Conservation (phyloP, 2,797 vertebrate species). For the Prionace glauca region DNA sequence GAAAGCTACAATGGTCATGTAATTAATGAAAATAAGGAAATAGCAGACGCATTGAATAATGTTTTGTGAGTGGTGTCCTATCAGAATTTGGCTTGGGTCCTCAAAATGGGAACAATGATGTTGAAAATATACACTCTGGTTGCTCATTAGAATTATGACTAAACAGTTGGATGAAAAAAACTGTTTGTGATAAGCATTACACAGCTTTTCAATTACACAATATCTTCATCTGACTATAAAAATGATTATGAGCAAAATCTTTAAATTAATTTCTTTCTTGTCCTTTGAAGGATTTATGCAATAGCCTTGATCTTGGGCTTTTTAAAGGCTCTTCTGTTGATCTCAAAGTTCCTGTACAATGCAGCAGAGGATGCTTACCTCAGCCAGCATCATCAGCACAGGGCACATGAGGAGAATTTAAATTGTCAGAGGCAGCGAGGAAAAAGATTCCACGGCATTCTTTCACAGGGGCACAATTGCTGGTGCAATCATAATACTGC, state of each 20-base stretch:
- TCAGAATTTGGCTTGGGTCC: neutral
- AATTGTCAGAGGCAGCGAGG: neutral
- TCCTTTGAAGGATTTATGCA: neutral
- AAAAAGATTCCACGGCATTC: neutral
- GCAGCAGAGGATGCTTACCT: neutral
- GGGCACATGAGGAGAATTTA: constrained; percentile 17
- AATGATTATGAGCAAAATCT: neutral
- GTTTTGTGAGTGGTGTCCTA: neutral
- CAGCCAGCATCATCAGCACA: neutral
- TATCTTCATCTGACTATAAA: neutral
- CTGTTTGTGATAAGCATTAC: neutral
- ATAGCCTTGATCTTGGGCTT: neutral
- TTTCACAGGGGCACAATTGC: neutral
- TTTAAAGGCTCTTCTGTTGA: neutral
- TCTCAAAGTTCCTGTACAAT: neutral
- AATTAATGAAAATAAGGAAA: too few species aligned
- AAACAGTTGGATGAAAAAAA: neutral
- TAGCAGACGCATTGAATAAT: too few species aligned
- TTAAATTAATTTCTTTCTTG: neutral
- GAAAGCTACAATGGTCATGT: too few species aligned
- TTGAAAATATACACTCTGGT: neutral
- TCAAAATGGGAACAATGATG: neutral
- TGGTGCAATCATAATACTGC: neutral
- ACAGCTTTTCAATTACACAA: too few species aligned
- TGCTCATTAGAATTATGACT: neutral